Conservation (phyloP, 1,140 invertebrate genomes). For the Pseudomyrmex flavicornis region DNA sequence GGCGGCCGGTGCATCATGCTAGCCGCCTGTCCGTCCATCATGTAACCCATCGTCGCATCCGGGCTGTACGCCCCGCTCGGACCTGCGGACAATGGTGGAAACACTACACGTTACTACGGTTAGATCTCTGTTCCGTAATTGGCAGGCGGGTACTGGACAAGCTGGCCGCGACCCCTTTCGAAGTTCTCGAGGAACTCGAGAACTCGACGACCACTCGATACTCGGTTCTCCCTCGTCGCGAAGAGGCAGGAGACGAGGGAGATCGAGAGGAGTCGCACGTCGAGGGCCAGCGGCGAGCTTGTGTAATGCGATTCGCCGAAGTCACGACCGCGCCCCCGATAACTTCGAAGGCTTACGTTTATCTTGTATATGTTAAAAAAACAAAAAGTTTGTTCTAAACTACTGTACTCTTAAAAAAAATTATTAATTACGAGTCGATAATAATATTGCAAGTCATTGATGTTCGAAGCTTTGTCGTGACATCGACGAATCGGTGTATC, state of each 20-base stretch:
- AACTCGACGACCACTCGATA: slow-evolving; percentile 52
- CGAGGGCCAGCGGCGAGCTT: slow-evolving; percentile 63
- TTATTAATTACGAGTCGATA: not conserved
- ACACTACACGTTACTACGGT: slow-evolving; percentile 90
- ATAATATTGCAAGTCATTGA: not conserved
- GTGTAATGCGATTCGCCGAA: slow-evolving; percentile 63
- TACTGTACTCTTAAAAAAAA: not conserved
- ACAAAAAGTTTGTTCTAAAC: not conserved
- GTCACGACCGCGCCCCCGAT: slow-evolving; percentile 45
- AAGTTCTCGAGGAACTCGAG: slow-evolving; percentile 55
- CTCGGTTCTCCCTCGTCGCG: slow-evolving; percentile 22
- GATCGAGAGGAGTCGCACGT: slow-evolving; percentile 32
- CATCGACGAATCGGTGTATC: slow-evolving; percentile 36
- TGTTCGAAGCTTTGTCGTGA: slow-evolving; percentile 7
- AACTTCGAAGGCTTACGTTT: slow-evolving; percentile 10
- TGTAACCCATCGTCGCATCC: slow-evolving; percentile 97
- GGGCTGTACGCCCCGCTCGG: slow-evolving; percentile 97
- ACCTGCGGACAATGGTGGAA: slow-evolving; percentile 93
- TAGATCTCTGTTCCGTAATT: slow-evolving; percentile 84
- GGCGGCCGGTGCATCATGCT: slow-evolving; percentile 97
- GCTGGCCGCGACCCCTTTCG: slow-evolving; percentile 73
- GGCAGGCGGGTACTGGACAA: slow-evolving; percentile 79
- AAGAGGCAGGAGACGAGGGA: slow-evolving; percentile 20
- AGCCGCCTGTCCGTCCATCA: slow-evolving; percentile 97
- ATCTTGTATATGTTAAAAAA: not conserved